Evolutionary conservation across 2,888 invertebrate species (phyloP), one percentile per base, ranked within the genome.

Genomic region (Lucinisca nassula): DNA sequence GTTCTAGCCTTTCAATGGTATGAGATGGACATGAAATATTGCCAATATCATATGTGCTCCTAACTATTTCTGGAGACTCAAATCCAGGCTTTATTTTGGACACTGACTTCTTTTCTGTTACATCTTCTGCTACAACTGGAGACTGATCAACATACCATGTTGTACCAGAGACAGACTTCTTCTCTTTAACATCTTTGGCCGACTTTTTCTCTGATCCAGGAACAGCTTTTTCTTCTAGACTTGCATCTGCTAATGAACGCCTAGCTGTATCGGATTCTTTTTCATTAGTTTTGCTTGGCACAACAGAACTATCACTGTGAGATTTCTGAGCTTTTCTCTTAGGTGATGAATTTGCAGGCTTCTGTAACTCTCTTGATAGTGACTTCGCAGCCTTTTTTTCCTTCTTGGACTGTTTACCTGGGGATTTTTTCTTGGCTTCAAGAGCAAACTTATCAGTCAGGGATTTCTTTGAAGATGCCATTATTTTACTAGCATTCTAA

Each of bases 401-500:
- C 79, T 87, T 85, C 77, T 89, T 82, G 12, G 89, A 84, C 83
- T 85, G 90, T 24, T 90, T 89, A 17, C 88, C 87, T 27, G 88
- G 88, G 35, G 88, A 83, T 61, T 93, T 94, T 55, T 88, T 88
- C 72, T 84, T 90, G 24, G 90, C 84, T n/a, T 92, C 92, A 73
- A 90, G 84, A 10, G 91, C 85, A 90, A 93, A 93, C 81, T 92
- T 92, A 74, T 92, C 88, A 51, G 86, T 81, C 27, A 94, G 75
- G 30, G 93, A 93, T 86, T 93, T 93, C 72, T 92, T 93, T 21
- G 93, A 90, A 38, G 88, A 88, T 21, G 90, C 67, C 67, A 67
- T 67, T 3, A 12, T 45, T 45, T 8, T 45, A 45, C 17, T 45
- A n/a, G n/a, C n/a, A n/a, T n/a, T n/a, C n/a, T n/a, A n/a, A n/a